These are phyloP conservation scores for Andrena chrysosceles DNA, from an alignment of 2,888 invertebrate genomes.

Conservation along the genomic window DNA sequence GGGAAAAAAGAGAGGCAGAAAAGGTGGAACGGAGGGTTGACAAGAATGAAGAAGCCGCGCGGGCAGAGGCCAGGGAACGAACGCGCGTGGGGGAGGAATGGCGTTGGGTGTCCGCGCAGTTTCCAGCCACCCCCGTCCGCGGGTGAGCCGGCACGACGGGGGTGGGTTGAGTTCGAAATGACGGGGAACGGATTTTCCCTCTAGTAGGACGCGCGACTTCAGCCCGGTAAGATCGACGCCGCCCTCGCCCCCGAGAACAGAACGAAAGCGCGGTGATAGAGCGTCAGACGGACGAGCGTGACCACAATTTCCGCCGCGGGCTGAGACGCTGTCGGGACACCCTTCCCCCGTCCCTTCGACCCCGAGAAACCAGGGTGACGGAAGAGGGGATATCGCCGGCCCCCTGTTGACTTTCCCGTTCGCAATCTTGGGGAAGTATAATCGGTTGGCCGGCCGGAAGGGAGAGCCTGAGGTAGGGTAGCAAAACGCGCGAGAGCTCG, in stretches of 20 bases:
- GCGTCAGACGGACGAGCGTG: conserved; percentile 34
- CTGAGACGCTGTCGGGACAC: background rate
- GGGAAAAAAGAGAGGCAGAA: background rate
- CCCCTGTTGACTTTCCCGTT: conserved; percentile 2
- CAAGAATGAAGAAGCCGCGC: conserved; percentile 7
- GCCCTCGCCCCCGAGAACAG: conserved; percentile 74
- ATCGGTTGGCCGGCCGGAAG: conserved; percentile 1
- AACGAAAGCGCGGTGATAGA: conserved; percentile 41
- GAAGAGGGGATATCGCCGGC: background rate
- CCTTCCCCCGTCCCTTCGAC: background rate
- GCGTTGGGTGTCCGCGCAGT: conserved; percentile 63
- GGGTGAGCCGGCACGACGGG: conserved; percentile 38
- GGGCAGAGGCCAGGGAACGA: background rate
- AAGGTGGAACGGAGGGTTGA: background rate
- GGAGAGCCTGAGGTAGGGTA: background rate
- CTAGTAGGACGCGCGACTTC: conserved; percentile 82
- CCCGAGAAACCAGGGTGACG: background rate
- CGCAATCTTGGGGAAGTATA: conserved; percentile 1
- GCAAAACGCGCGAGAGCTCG: background rate
- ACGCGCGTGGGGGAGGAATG: conserved; percentile 15
- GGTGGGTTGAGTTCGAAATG: conserved; percentile 58
- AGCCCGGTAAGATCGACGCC: conserved; percentile 79
- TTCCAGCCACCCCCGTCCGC: conserved; percentile 37
- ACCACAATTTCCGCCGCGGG: conserved; percentile 36
- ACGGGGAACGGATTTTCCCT: conserved; percentile 65